These are phyloP conservation scores for Mastomys natalensis DNA, from an alignment of 2,113 vertebrate species.

Conservation along the genomic window DNA sequence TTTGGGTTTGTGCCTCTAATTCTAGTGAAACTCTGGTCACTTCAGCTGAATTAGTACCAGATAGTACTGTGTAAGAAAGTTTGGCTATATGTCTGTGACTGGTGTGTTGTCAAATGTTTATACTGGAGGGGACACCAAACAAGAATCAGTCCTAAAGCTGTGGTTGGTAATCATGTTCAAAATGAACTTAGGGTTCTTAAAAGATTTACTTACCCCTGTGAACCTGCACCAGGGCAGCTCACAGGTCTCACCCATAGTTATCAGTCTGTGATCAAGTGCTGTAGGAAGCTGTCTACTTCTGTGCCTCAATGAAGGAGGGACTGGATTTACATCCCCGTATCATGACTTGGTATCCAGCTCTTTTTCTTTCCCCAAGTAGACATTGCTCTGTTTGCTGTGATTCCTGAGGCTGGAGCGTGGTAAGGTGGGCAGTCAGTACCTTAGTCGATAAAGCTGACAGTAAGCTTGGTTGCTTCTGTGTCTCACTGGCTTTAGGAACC, in stretches of 20 bases:
- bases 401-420: neutral
- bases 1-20: neutral
- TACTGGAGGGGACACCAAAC: neutral
- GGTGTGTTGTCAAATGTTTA: neutral
- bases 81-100: neutral
- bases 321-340: neutral
- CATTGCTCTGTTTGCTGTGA: neutral
- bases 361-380: neutral
- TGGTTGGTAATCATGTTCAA: neutral
- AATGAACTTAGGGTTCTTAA: neutral
- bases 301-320: neutral
- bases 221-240: neutral
- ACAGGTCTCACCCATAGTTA: neutral
- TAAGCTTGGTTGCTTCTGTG: neutral
- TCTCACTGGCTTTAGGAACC: neutral
- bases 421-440: neutral
- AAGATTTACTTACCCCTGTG: neutral
- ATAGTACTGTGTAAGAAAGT: neutral
- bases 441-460: neutral
- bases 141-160: neutral
- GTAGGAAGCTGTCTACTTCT: neutral
- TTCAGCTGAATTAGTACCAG: neutral
- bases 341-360: neutral
- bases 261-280: neutral
- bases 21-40: neutral